Evolutionary conservation across 2,113 vertebrate species (phyloP).

Genomic region (Colius striatus): DNA sequence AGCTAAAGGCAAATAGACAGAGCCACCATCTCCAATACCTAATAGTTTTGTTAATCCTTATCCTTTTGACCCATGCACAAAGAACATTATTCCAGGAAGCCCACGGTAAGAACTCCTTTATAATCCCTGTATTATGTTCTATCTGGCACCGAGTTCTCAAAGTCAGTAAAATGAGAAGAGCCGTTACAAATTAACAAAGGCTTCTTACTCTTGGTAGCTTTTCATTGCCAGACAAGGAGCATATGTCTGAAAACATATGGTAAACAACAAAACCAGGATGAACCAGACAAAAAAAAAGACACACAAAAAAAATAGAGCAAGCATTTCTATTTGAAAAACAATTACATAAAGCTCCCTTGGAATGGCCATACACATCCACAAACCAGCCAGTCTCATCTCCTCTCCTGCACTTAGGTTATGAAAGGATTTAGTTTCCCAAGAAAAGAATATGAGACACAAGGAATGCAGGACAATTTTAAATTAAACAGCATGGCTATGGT

Average conservation of each 20-base stretch:
- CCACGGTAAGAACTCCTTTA: neutral
- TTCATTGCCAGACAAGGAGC: conserved; percentile 21
- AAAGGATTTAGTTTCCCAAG: conserved; percentile 57
- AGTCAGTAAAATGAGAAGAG: conserved; percentile 2
- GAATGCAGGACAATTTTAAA: conserved; percentile 45
- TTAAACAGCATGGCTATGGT: conserved; percentile 47
- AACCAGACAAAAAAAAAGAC: neutral
- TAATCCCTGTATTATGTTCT: conserved; percentile 17
- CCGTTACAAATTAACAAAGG: neutral
- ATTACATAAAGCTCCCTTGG: conserved; percentile 50
- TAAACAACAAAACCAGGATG: conserved; percentile 22
- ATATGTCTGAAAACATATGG: conserved; percentile 40
- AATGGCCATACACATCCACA: conserved; percentile 10
- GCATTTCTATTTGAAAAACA: conserved; percentile 62
- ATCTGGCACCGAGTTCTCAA: neutral
- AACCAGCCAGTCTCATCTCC: neutral
- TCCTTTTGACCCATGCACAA: neutral
- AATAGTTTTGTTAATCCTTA: conserved; percentile 20
- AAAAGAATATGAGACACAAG: conserved; percentile 42
- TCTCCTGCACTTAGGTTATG: conserved; percentile 29
- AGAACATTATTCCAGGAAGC: conserved; percentile 37
- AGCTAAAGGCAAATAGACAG: neutral
- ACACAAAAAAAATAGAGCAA: neutral
- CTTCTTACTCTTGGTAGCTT: conserved; percentile 1
- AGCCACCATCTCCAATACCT: neutral